Evolutionary conservation across 2,113 vertebrate species (phyloP), one percentile per base, ranked within the genome.

Genomic region (Eurypyga helias): DNA sequence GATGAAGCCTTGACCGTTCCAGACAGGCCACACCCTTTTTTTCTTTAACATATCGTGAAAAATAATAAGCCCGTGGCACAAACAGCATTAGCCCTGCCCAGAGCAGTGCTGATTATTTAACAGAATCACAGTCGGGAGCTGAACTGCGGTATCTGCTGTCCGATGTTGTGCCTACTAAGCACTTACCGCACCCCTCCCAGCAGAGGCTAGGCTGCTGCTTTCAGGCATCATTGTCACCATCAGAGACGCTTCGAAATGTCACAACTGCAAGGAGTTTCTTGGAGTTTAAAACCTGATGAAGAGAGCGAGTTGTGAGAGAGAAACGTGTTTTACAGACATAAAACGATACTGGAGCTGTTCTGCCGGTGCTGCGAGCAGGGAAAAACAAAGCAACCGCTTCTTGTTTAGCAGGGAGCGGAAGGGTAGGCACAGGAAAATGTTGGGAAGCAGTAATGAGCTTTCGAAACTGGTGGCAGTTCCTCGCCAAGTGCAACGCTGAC

Each of bases 131-230:
- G 19, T 20, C 19, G 29, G 41, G n/a, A 24, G 64, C 28, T 31
- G 25, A 55, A 55, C 11, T 29, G 58, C 29, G 20, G 24, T 41
- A 31, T 65, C 24, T 69, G 6, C 51, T 28, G 4, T 28, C 46
- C 46, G 38, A 62, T 71, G 58, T 17, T 72, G n/a, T 19, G 64
- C 10, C 28, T 29, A n/a, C 28, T 4, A n/a, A 80, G 43, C n/a
- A 21, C 14, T 28, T 54, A 28, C 20, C 10, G 2, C 0, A 29
- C 9, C 58, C 55, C 21, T 33, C 0, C 0, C 8, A 6, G 9
- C 19, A 31, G 51, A 49, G 54, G 23, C 38, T 7, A 4, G 34
- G 6, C 17, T 24, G 66, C 66, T 61, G 55, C 66, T 60, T 41
- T 41, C 45, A 9, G 54, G 29, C 29, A 17, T 10, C 28, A 3